phyloP scores from a whole-genome alignment of 2,888 invertebrate genomes.

The Drosophila anomalata region DNA sequence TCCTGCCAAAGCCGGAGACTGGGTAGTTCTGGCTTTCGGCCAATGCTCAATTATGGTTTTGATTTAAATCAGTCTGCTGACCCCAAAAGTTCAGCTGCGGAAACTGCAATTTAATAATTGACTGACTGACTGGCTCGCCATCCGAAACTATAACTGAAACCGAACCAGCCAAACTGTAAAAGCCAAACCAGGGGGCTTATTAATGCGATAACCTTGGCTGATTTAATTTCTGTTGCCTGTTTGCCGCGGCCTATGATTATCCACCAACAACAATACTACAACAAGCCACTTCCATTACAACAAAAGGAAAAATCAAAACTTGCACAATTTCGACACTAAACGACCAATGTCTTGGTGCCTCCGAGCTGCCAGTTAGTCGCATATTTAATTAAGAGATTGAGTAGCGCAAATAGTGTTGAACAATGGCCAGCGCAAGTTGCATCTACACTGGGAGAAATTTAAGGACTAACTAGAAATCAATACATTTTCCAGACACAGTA shows the following conservation, averaged over 20 bases:
- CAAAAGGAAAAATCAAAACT: conserved; percentile 61
- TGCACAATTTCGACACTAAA: conserved; percentile 80
- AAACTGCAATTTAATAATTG: conserved; percentile 83
- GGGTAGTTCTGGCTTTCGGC: conserved; percentile 37
- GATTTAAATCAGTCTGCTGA: conserved; percentile 83
- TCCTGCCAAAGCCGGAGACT: conserved; percentile 3
- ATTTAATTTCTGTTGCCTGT: conserved; percentile 66
- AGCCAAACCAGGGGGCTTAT: conserved; percentile 71
- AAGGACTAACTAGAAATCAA: neutral
- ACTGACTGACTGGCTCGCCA: conserved; percentile 53
- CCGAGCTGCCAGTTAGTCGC: conserved; percentile 64
- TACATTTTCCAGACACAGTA: conserved; percentile 1
- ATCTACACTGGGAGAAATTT: conserved; percentile 54
- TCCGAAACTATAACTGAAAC: conserved; percentile 38
- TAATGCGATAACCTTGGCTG: conserved; percentile 80
- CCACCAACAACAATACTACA: conserved; percentile 38
- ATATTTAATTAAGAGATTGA: conserved; percentile 83
- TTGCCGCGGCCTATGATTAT: conserved; percentile 66
- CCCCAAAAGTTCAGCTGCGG: conserved; percentile 82
- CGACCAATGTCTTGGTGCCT: conserved; percentile 49
- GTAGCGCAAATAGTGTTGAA: conserved; percentile 72
- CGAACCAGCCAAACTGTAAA: conserved; percentile 38
- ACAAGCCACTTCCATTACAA: conserved; percentile 39
- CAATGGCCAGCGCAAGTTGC: conserved; percentile 73
- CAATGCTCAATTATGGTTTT: conserved; percentile 78